Evolutionary conservation across 2,888 invertebrate genomes (phyloP).

Genomic region (Chymomyza amoena): DNA sequence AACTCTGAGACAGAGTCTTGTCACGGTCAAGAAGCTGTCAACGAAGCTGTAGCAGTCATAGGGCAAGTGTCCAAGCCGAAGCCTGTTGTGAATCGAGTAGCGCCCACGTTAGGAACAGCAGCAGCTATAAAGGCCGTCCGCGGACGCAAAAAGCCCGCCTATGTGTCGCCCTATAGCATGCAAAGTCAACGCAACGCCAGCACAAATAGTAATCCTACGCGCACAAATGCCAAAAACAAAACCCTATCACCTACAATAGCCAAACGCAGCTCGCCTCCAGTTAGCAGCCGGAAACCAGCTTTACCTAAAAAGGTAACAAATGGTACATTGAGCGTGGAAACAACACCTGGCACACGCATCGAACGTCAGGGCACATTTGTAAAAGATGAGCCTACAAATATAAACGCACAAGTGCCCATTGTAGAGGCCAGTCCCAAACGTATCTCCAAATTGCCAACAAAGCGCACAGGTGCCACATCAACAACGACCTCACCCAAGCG

Average conservation of each 20-base stretch:
- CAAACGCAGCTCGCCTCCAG: slow-evolving; percentile 23
- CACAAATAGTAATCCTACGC: slow-evolving; percentile 6
- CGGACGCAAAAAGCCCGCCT: slow-evolving; percentile 83
- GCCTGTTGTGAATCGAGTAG: neutral
- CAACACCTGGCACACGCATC: slow-evolving; percentile 78
- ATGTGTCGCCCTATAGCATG: slow-evolving; percentile 82
- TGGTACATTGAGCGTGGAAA: slow-evolving; percentile 21
- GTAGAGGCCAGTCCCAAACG: slow-evolving; percentile 71
- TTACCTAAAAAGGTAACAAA: slow-evolving; percentile 14
- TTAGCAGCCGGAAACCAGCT: neutral
- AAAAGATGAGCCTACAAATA: slow-evolving; percentile 85
- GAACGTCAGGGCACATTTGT: slow-evolving; percentile 95
- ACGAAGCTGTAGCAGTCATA: slow-evolving; percentile 17
- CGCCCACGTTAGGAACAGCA: slow-evolving; percentile 37
- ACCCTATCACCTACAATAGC: slow-evolving; percentile 51
- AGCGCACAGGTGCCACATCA: slow-evolving; percentile 43
- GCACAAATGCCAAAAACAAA: slow-evolving; percentile 40
- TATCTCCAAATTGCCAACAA: slow-evolving; percentile 76
- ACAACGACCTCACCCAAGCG: slow-evolving; percentile 31
- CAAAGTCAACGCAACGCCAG: slow-evolving; percentile 63
- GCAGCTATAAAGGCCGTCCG: slow-evolving; percentile 69
- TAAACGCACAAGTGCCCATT: slow-evolving; percentile 74
- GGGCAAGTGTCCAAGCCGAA: slow-evolving; percentile 15
- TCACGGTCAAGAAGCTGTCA: slow-evolving; percentile 60
- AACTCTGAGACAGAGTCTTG: slow-evolving; percentile 81